These are phyloP conservation scores for Melanerpes formicivorus DNA, from an alignment of 2,113 vertebrate genomes.

Conservation along the genomic window DNA sequence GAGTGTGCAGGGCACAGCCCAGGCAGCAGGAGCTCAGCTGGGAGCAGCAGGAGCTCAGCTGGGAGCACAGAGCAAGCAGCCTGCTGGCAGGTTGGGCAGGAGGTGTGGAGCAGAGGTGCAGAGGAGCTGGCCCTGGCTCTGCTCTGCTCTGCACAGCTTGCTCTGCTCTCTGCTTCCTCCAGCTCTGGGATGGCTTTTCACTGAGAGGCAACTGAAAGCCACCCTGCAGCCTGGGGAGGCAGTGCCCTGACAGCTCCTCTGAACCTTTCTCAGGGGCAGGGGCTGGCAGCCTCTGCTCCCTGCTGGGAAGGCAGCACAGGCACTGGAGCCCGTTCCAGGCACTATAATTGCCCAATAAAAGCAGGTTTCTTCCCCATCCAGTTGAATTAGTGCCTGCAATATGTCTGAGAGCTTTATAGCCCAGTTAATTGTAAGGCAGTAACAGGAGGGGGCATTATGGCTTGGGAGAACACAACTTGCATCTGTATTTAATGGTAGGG, in stretches of 20 bases:
- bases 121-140: neutral
- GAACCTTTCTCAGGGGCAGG: neutral
- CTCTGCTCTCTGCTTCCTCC: neutral
- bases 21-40: neutral
- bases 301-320: fast-evolving
- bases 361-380: constrained; percentile 36
- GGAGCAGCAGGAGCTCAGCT: neutral
- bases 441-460: constrained; percentile 55
- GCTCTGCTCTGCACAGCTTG: fast-evolving
- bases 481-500: constrained; percentile 66
- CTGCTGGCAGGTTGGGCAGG: neutral
- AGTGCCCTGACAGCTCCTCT: neutral
- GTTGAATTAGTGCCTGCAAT: constrained; percentile 68
- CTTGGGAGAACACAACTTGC: constrained; percentile 53
- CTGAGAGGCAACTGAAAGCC: constrained; percentile 16
- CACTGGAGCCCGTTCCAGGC: constrained; percentile 1
- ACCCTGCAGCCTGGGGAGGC: fast-evolving
- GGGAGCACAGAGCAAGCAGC: neutral
- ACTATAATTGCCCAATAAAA: constrained; percentile 65
- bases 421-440: constrained; percentile 64
- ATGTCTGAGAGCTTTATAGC: constrained; percentile 67
- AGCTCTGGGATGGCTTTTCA: neutral
- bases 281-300: neutral
- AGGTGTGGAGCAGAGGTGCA: fast-evolving
- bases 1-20: neutral